These are phyloP conservation scores for Drosophila repleta DNA, from an alignment of 1,140 invertebrate species.

Conservation along the genomic window DNA sequence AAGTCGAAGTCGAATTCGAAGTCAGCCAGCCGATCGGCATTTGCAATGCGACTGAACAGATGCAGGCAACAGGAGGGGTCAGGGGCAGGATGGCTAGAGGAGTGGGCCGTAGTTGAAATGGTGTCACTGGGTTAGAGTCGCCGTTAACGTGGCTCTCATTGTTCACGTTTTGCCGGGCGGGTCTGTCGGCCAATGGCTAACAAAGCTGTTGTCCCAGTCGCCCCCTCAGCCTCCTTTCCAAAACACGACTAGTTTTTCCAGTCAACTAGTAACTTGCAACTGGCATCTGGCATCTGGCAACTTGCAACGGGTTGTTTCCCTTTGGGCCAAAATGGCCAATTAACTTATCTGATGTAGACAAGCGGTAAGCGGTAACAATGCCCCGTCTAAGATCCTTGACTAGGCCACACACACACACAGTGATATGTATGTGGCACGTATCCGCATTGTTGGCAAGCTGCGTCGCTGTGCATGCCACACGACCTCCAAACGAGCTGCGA, in stretches of 20 bases:
- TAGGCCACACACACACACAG: constrained; percentile 22
- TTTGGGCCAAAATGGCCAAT: constrained; percentile 79
- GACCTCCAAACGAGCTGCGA: constrained; percentile 1
- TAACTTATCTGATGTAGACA: constrained; percentile 72
- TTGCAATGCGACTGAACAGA: constrained; percentile 24
- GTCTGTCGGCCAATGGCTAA: constrained; percentile 24
- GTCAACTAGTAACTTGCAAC: constrained; percentile 13
- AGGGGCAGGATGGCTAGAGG: neutral
- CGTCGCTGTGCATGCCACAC: constrained; percentile 38
- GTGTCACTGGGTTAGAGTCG: constrained; percentile 53
- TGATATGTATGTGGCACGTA: constrained; percentile 27
- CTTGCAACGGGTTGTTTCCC: constrained; percentile 47
- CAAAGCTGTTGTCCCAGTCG: constrained; percentile 25
- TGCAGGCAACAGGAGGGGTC: neutral
- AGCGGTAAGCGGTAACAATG: constrained; percentile 3
- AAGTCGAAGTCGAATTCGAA: constrained; percentile 15
- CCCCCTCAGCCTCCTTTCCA: neutral
- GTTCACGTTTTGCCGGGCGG: constrained; percentile 8
- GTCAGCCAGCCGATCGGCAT: constrained; percentile 28
- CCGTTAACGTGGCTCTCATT: constrained; percentile 32
- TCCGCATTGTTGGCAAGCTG: constrained; percentile 55
- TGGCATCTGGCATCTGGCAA: constrained; percentile 2
- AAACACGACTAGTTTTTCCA: constrained; percentile 46
- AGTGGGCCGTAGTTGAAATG: constrained; percentile 49
- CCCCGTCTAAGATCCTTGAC: constrained; percentile 64